Percentiles rank a stretch among this genome's conserved stretches.
phyloP scores from a whole-genome alignment of 2,888 invertebrate species.

The Onthophagus sagittarius region DNA sequence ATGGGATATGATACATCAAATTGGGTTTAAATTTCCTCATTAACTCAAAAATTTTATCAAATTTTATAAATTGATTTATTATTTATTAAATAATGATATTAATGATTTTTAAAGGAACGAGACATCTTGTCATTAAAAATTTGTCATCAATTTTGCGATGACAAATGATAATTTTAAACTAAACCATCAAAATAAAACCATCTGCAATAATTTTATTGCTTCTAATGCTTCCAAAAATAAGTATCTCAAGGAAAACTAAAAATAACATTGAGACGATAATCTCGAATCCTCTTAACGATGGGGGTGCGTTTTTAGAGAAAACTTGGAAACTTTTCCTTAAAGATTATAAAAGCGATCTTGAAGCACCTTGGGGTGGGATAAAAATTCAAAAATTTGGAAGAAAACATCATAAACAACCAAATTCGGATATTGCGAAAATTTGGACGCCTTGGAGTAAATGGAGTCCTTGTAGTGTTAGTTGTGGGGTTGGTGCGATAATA shows the following conservation, averaged over 20 bases:
- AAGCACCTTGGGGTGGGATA: not conserved
- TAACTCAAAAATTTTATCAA: too few relatives aligned
- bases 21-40: too few relatives aligned
- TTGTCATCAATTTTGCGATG: not conserved
- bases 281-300: not conserved
- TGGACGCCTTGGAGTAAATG: conserved; percentile 50
- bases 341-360: not conserved
- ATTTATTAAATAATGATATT: too few relatives aligned
- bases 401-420: not conserved
- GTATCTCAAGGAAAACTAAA: not conserved
- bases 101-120: too few relatives aligned
- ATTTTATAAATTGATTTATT: too few relatives aligned
- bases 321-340: conserved; percentile 6
- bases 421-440: conserved; percentile 33
- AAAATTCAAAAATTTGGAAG: not conserved
- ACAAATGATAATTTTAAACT: not conserved
- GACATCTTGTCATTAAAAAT: not conserved
- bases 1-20: too few relatives aligned
- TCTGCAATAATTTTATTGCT: not conserved
- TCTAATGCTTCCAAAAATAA: not conserved
- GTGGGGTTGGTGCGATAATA: conserved; percentile 47
- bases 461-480: conserved; percentile 48
- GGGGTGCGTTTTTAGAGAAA: conserved; percentile 1
- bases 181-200: not conserved
- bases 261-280: not conserved